Percentiles rank a stretch among this genome's conserved stretches.
Evolutionary conservation across 2,113 vertebrate genomes (phyloP).

Genomic region (Megaleporinus macrocephalus): DNA sequence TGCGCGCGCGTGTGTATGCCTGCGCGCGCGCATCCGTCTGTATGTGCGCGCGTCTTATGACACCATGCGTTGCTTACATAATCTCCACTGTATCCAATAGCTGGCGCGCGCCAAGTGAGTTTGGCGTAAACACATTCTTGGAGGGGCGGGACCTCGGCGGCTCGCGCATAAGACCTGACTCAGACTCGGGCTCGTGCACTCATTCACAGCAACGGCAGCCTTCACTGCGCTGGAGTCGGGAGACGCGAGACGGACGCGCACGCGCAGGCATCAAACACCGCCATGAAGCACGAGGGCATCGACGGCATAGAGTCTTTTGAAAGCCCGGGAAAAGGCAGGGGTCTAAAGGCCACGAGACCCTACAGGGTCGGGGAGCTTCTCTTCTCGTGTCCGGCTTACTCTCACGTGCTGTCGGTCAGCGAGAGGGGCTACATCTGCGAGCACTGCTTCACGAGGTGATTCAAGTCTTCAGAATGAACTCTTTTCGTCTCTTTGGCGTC

Average conservation of each 20-base stretch:
- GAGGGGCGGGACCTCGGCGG: not conserved
- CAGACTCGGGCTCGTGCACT: not conserved
- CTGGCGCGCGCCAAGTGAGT: not conserved
- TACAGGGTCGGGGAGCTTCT: slow-evolving; percentile 87
- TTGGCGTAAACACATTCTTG: not conserved
- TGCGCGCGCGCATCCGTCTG: not conserved
- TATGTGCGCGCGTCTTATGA: not conserved
- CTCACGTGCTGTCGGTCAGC: slow-evolving; percentile 81
- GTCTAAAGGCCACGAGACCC: slow-evolving; percentile 80
- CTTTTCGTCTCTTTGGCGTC: not conserved
- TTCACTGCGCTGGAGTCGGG: not conserved
- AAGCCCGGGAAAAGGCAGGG: slow-evolving; percentile 89
- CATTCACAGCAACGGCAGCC: not conserved
- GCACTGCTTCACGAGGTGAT: slow-evolving; percentile 89
- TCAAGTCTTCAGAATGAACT: not conserved
- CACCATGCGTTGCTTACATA: not conserved
- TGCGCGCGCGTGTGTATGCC: not conserved
- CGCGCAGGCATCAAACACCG: not conserved
- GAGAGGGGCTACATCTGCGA: slow-evolving; percentile 90
- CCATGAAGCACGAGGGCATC: slow-evolving; percentile 66
- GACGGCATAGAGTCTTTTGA: slow-evolving; percentile 84
- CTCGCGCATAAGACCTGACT: slow-evolving; percentile 20
- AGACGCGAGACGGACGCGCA: not conserved
- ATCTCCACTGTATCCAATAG: not conserved
- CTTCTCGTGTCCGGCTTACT: slow-evolving; percentile 85